Base-by-base conservation (phyloP, 1,140 invertebrate genomes). In the Hormaphis cornu region DNA sequence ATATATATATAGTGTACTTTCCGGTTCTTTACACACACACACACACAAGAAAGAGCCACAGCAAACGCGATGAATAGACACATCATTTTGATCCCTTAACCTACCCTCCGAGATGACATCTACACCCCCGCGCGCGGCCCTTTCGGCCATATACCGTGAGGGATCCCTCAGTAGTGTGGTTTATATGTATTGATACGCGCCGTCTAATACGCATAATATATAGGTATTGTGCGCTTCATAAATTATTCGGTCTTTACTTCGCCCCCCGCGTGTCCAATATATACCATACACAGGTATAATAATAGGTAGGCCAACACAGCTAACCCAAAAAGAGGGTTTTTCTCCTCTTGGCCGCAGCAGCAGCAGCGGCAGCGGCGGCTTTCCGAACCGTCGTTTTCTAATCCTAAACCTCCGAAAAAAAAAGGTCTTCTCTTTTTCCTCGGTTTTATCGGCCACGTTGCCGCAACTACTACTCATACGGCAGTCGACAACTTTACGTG, bases 1-100 rank as follows among this genome's bases (percentile, higher is more conserved):
- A 33, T 35, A 10, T 58, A 10, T 58, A 8, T 40, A 40, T 12
- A 22, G 9, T 22, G 9, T 63, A 66, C 28, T 18, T 50, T 66
- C 24, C 42, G 10, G n/a, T 61, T 30, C 58, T 61, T 50, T 66
- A 35, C 18, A 16, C 58, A 33, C 42, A 18, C 28, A 54, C 24
- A 28, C 24, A 52, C 28, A 54, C 1, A n/a, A n/a, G n/a, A n/a
- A n/a, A n/a, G n/a, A n/a, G 33, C 14, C 72, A 46, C 76, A 76
- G 30, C 75, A 74, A 56, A n/a, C n/a, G n/a, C 75, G 75, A 56
- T 54, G 30, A 53, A 69, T 52, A 71, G 69, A 71, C 69, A 53
- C 61, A 73, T 53, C 52, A 69, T 69, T 69, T 69, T 53, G 66
- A 53, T 69, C 66, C 66, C 26, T 69, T 28, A 69, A 53, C 48